Evolutionary conservation across 2,888 invertebrate species (phyloP).

Genomic region (Polydesmus complanatus): DNA sequence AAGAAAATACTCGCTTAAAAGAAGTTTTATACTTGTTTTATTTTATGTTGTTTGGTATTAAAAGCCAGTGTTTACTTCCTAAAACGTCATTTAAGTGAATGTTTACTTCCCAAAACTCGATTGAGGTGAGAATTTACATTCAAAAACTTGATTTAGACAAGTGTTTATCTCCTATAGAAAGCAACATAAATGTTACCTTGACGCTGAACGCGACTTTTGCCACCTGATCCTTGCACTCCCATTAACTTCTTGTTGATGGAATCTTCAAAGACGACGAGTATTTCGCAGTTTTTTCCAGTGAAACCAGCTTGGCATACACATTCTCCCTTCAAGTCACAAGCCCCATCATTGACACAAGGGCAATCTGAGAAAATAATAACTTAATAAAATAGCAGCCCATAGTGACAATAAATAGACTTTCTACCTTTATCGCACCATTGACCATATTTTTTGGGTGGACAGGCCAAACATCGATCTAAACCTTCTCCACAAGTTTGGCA

Average conservation of each 20-base stretch:
- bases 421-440: conserved; percentile 20
- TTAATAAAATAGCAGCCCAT: too few species aligned
- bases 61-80: too few species aligned
- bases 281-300: not conserved
- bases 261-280: not conserved
- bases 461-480: conserved; percentile 15
- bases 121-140: too few species aligned
- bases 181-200: too few species aligned
- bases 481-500: not conserved
- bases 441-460: conserved; percentile 19
- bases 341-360: conserved; percentile 1
- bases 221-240: not conserved
- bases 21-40: too few species aligned
- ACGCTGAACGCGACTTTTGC: too few species aligned
- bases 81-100: too few species aligned
- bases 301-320: conserved; percentile 1
- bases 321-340: not conserved
- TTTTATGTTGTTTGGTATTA: too few species aligned
- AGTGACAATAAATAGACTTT: not conserved
- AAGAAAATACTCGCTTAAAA: too few species aligned
- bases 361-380: not conserved
- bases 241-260: not conserved
- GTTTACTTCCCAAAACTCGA: too few species aligned
- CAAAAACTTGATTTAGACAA: too few species aligned
- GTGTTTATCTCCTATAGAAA: too few species aligned